Base-by-base conservation (phyloP, 2,888 invertebrate genomes). In the Sabatieria punctata region DNA sequence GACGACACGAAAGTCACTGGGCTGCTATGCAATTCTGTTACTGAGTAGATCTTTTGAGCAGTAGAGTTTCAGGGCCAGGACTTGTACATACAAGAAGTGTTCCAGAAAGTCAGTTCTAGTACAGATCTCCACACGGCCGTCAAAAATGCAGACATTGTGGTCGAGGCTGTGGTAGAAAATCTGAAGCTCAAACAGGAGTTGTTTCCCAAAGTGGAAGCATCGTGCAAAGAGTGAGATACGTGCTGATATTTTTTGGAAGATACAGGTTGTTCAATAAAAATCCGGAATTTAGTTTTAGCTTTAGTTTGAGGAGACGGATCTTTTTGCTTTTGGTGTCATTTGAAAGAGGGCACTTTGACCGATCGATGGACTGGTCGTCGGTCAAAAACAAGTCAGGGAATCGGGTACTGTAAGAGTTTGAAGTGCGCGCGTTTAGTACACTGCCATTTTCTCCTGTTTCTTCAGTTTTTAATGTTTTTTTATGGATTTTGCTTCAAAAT, bases 91-190 rank as follows among this genome's bases (percentile, higher is more conserved):
- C 60, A 71, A 0, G 76, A 78, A 19, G 72, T 80, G 0, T 60
- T 78, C 44, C 64, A 68, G 4, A 73, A 77, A 38, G 72, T 85
- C 43, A 73, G 72, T 51, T 75, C 75, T 1, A 71, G 76, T 0
- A 77, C 78, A 0, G 74, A 78, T 60, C 64, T 78, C 1, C 68
- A 68, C 1, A 73, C 71, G 33, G 74, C 77, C 15, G 78, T 78
- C 0, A 74, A 76, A 63, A 68, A 74, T 22, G 71, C 78, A 0
- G 83, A 84, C 67, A 66, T 85, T 47, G 79, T 85, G 2, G 75
- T 86, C 15, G 85, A 86, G 69, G 85, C 85, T 8, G 80, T 85
- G 60, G 77, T 85, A 8, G 85, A 86, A 66, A 84, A 85, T 60
- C 69, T 86, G 49, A 77, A 76, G 43, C 66, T 78, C 0, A 83